phyloP scores from a whole-genome alignment of 2,888 invertebrate species.

The Chorisops tibialis region DNA sequence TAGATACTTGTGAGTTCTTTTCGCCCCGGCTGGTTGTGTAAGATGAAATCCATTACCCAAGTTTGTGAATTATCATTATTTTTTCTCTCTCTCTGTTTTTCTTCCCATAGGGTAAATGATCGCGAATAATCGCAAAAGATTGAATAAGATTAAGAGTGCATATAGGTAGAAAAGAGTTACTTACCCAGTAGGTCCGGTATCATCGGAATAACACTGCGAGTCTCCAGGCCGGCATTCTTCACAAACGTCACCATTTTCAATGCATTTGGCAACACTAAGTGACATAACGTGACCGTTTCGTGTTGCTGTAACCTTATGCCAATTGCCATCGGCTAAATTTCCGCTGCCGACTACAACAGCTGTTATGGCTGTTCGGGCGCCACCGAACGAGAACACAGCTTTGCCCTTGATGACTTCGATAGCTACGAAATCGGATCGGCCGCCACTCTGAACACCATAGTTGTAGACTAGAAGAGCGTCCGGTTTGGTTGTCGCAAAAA shows the following conservation, averaged over 20 bases:
- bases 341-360: conserved; percentile 65
- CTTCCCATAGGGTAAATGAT: conserved; percentile 28
- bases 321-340: conserved; percentile 78
- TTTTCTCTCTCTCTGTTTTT: conserved; percentile 25
- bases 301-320: conserved; percentile 90
- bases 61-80: no score
- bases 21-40: no score
- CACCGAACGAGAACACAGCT: conserved; percentile 86
- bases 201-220: conserved; percentile 76
- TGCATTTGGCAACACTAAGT: conserved; percentile 74
- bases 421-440: conserved; percentile 88
- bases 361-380: conserved; percentile 82
- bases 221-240: conserved; percentile 84
- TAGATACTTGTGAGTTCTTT: conserved; percentile 6
- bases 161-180: conserved; percentile 42
- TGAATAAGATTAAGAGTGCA: no score
- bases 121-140: conserved; percentile 2
- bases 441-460: conserved; percentile 82
- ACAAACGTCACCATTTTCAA: conserved; percentile 82
- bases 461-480: conserved; percentile 88
- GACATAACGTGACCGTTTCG: conserved; percentile 86
- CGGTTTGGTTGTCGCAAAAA: conserved; percentile 84
- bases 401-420: conserved; percentile 82
- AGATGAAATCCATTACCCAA: no score
- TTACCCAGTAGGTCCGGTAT: conserved; percentile 84